Percentiles rank a stretch among this genome's conserved stretches.
These are phyloP conservation scores for Calcarius lapponicus DNA, from an alignment of 2,797 vertebrate genomes.

Conservation along the genomic window DNA sequence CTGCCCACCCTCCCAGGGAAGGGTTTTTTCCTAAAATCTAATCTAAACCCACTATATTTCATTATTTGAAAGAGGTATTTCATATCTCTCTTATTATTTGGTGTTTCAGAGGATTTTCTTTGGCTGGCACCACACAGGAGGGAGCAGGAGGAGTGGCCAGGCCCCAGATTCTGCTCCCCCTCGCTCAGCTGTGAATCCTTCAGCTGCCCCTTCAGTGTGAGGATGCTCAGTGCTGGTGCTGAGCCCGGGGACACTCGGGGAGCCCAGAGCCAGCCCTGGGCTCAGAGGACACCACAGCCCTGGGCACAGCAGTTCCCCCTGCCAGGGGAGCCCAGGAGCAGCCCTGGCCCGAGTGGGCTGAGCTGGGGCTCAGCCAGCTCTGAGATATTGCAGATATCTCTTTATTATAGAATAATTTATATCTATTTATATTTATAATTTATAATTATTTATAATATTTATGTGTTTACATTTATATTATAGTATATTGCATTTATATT, in stretches of 20 bases:
- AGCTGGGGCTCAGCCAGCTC: neutral
- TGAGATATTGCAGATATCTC: neutral
- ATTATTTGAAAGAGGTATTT: neutral
- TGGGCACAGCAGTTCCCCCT: neutral
- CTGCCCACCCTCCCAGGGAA: too few species aligned
- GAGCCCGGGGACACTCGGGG: neutral
- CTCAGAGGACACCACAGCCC: neutral
- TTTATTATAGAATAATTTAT: too few species aligned
- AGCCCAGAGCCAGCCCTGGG: neutral
- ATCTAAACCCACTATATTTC: neutral
- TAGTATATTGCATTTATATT: too few species aligned
- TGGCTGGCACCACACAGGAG: neutral
- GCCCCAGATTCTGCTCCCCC: neutral
- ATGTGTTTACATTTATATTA: too few species aligned
- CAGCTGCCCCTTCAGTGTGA: too few species aligned
- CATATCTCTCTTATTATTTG: neutral
- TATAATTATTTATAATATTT: too few species aligned
- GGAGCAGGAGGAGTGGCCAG: neutral
- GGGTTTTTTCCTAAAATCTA: neutral
- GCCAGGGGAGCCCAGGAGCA: neutral
- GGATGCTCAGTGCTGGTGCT: neutral
- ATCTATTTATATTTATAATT: too few species aligned
- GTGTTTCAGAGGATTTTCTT: too few species aligned
- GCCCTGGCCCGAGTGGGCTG: rapidly evolving
- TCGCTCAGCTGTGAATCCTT: rapidly evolving